Evolutionary conservation across 2,888 invertebrate genomes (phyloP), one percentile per base, ranked within the genome.

Genomic region (Chloromyia formosa): DNA sequence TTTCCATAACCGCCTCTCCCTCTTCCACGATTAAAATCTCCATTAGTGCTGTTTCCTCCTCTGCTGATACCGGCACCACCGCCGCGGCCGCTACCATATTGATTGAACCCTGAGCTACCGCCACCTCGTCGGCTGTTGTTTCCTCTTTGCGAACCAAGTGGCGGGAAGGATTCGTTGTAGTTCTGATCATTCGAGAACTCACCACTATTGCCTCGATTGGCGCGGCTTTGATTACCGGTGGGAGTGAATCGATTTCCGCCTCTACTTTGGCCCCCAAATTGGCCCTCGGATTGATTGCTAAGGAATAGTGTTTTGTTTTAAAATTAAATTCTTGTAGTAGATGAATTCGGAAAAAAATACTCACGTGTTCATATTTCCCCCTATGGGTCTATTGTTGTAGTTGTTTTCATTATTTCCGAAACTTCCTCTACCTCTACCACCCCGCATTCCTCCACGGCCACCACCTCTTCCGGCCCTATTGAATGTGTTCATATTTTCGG

Each of bases 111-210:
- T 16, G 35, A 40, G 3, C 10, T 23, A 23, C 62, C 10, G 40
- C 78, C 81, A 74, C 77, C 82, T 83, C 83, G 82, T 77, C 83
- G 81, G 74, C 81, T 80, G 68, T 79, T 79, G 4, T 80, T 80
- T 23, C 80, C 77, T 14, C 42, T 16, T n/a, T 14, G 14, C 16
- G 18, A 84, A 60, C 62, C 75, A 54, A 45, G 69, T 9, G 75
- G 75, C n/a, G 77, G 77, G 54, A 77, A 77, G 14, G 74, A 60
- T 69, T 75, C 75, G 53, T 73, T 74, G 64, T 75, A 77, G 45
- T 71, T 75, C n/a, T 74, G 68, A 18, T 75, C 76, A 10, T 64
- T 54, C n/a, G 20, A 18, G 20, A 23, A 68, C n/a, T 77, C 76
- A n/a, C 62, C 54, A n/a, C 35, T 77, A 74, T 40, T 5, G 12